These are phyloP conservation scores for Eristalis intricaria DNA, from an alignment of 2,888 invertebrate species.

Conservation along the genomic window DNA sequence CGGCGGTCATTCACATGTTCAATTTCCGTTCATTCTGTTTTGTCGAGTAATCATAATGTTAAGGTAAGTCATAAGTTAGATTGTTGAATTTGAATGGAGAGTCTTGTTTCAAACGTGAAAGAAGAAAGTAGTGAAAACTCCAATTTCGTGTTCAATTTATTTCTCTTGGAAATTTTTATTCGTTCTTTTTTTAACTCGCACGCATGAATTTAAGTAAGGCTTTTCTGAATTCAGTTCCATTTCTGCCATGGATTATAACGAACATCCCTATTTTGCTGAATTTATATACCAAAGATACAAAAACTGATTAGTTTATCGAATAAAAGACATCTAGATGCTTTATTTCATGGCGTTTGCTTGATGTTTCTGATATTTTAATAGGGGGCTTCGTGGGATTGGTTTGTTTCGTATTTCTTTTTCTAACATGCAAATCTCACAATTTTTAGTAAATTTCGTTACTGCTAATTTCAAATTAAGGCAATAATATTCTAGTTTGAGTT, in stretches of 20 bases:
- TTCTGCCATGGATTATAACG: constrained; percentile 15
- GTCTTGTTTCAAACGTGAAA: too few relatives aligned
- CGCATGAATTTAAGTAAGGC: constrained; percentile 17
- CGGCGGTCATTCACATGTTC: too few relatives aligned
- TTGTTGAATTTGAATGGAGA: too few relatives aligned
- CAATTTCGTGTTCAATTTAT: too few relatives aligned
- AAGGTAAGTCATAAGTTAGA: too few relatives aligned
- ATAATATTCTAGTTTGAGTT: too few relatives aligned
- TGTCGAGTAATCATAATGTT: too few relatives aligned
- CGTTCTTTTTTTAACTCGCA: too few relatives aligned
- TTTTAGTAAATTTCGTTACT: constrained; percentile 39
- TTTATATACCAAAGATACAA: constrained; percentile 66
- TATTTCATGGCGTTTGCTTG: constrained; percentile 20
- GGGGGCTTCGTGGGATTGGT: neutral
- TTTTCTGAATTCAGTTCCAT: constrained; percentile 18
- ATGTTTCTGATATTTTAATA: constrained; percentile 9
- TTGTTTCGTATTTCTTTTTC: constrained; percentile 36
- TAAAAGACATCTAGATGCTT: constrained; percentile 37
- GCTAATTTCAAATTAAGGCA: too few relatives aligned
- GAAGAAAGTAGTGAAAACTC: too few relatives aligned
- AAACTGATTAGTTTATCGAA: constrained; percentile 11
- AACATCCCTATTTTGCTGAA: constrained; percentile 62
- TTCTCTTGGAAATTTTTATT: too few relatives aligned
- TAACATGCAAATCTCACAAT: constrained; percentile 28
- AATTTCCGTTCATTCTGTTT: too few relatives aligned